A percentile compares a stretch with the other conserved stretches of the same genome.
phyloP scores from a whole-genome alignment of 2,888 invertebrate species.

The Rhogogaster chlorosoma region DNA sequence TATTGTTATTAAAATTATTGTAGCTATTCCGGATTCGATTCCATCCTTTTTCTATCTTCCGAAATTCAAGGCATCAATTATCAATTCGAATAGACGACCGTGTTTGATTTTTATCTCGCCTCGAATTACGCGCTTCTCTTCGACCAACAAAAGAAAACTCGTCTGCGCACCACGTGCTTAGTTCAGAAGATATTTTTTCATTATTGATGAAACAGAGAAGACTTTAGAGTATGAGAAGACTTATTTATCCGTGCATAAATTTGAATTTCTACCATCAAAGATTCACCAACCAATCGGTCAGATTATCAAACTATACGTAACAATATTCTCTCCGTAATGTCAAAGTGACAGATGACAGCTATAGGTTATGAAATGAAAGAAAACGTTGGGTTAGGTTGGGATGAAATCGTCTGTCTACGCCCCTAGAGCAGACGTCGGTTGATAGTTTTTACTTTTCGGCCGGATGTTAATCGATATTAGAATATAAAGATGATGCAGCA shows the following conservation, averaged over 20 bases:
- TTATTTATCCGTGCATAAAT: too few relatives aligned
- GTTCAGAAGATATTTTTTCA: too few relatives aligned
- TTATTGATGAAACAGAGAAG: too few relatives aligned
- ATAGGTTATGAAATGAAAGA: neutral
- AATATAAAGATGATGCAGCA: constrained; percentile 90
- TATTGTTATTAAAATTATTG: too few relatives aligned
- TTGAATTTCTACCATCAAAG: too few relatives aligned
- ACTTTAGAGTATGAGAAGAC: too few relatives aligned
- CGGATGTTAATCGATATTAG: neutral
- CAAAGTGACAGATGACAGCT: constrained; percentile 24
- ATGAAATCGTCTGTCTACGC: neutral
- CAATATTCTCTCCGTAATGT: neutral
- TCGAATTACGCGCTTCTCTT: neutral
- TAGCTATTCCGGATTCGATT: too few relatives aligned
- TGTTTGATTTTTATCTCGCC: too few relatives aligned
- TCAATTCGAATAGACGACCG: neutral
- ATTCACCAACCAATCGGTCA: too few relatives aligned
- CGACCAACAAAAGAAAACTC: too few relatives aligned
- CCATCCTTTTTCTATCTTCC: neutral
- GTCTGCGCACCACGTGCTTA: too few relatives aligned
- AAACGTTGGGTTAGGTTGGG: neutral
- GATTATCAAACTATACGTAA: too few relatives aligned
- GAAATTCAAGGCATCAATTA: neutral
- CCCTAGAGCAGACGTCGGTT: neutral
- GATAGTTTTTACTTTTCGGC: neutral